Evolutionary conservation across 2,888 invertebrate genomes (phyloP), one percentile per base, ranked within the genome.

Genomic region (Pterobdella sp.): DNA sequence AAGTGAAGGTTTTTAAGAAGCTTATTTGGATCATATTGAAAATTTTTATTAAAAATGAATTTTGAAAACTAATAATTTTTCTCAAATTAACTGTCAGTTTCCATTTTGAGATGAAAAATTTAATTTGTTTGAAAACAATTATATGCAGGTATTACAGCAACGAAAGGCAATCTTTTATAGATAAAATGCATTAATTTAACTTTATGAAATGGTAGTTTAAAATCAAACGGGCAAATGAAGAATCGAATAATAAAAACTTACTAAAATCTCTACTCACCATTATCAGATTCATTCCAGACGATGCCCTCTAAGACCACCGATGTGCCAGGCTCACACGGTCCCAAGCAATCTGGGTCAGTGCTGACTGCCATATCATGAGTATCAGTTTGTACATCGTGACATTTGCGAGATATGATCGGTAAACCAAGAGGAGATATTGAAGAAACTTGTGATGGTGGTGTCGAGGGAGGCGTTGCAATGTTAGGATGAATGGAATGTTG

Each of bases 251-350:
- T 14, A 42, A 56, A 56, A 3, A 56, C 60, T 26, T 26, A 7
- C 4, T 56, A 22, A 56, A 22, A 4, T 3, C 18, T 4, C n/a
- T 26, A 56, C 60, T 36, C 75, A 83, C 82, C 82, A 78, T 81
- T 82, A 89, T 94, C 93, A 82, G 95, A 94, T 87, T 96, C 96
- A 86, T 95, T 94, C 96, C 96, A 96, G 80, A 96, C 95, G 85
- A 96, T 95, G 82, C 96, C 96, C 86, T 96, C 95, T 81, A 96
- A 88, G 78, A 92, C 93, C 79, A 96, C 95, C 83, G 92, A 92
- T 71, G 95, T 95, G 80, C 96, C 96, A 76, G 96, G 96, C 85
- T 96, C 96, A 87, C 95, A 96, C 76, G 95, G 94, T 26, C 95
- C 96, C 81, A 96, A 87, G 85, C 93, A 94, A 84, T 96, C 96